Evolutionary conservation across 2,888 invertebrate species (phyloP).

Genomic region (Drosophila setosimentum): DNA sequence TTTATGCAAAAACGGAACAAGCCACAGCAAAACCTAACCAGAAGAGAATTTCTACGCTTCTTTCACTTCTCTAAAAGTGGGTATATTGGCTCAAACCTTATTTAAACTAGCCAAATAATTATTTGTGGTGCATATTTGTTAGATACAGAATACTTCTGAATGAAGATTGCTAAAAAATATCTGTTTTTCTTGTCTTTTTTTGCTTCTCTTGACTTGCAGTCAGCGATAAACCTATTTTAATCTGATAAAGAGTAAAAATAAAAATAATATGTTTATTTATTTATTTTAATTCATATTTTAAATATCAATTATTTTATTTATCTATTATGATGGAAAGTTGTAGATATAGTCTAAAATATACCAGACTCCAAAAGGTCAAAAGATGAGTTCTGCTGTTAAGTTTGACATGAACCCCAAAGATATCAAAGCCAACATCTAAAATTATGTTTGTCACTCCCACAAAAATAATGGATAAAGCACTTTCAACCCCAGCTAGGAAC

Average conservation of each 20-base stretch:
- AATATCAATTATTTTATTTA: neutral
- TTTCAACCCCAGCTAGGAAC: neutral
- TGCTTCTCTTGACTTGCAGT: neutral
- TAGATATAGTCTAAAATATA: too few relatives aligned
- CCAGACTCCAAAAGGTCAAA: too few relatives aligned
- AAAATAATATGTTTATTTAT: rapidly evolving
- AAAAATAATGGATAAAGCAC: neutral
- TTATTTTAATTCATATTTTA: neutral
- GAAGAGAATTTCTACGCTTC: constrained; percentile 33
- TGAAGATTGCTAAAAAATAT: neutral
- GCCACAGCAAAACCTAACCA: constrained; percentile 16
- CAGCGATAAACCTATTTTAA: neutral
- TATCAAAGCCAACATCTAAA: too few relatives aligned
- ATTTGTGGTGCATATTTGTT: neutral
- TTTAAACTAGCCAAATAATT: neutral
- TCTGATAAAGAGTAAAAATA: neutral
- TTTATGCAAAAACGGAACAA: constrained; percentile 76
- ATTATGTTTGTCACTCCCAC: neutral
- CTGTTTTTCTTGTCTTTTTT: neutral
- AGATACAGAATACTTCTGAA: neutral
- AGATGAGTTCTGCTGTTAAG: neutral
- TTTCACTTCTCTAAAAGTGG: neutral
- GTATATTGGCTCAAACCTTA: neutral
- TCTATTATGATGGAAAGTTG: neutral
- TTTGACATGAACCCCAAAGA: too few relatives aligned